phyloP scores from a whole-genome alignment of 2,797 vertebrate species.

The Pipistrellus kuhlii region DNA sequence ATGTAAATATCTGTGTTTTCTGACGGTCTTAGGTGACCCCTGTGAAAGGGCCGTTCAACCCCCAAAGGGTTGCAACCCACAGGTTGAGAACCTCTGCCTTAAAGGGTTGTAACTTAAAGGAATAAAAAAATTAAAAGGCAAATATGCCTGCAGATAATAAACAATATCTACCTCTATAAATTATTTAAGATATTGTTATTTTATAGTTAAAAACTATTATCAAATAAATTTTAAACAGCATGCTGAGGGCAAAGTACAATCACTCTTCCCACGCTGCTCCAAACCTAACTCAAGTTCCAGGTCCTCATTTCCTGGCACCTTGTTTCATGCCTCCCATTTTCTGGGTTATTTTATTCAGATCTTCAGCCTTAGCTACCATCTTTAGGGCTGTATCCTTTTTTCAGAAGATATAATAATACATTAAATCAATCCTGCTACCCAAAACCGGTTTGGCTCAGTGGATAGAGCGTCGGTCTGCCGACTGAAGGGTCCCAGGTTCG shows the following conservation, averaged over 20 bases:
- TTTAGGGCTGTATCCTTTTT: neutral
- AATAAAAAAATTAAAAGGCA: slow-evolving; percentile 20
- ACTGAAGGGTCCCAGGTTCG: too few relatives aligned
- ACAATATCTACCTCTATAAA: neutral
- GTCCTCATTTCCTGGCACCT: neutral
- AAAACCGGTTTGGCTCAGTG: too few relatives aligned
- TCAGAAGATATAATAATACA: too few relatives aligned
- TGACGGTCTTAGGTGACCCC: too few relatives aligned
- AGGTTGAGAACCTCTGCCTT: too few relatives aligned
- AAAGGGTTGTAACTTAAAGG: neutral
- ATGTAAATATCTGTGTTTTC: too few relatives aligned
- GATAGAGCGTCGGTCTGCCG: too few relatives aligned
- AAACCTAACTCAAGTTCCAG: neutral
- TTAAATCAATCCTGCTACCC: too few relatives aligned
- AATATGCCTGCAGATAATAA: neutral
- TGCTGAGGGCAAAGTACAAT: neutral
- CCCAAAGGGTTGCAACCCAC: too few relatives aligned
- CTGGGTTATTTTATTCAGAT: neutral
- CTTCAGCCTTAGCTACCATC: neutral
- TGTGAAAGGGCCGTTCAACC: too few relatives aligned
- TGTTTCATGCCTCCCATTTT: neutral
- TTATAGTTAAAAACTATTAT: neutral
- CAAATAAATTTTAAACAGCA: neutral
- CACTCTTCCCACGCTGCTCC: neutral
- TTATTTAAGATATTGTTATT: neutral